These are phyloP conservation scores for Spatulosminthurus flaviceps DNA, from an alignment of 2,888 invertebrate genomes.

Conservation along the genomic window DNA sequence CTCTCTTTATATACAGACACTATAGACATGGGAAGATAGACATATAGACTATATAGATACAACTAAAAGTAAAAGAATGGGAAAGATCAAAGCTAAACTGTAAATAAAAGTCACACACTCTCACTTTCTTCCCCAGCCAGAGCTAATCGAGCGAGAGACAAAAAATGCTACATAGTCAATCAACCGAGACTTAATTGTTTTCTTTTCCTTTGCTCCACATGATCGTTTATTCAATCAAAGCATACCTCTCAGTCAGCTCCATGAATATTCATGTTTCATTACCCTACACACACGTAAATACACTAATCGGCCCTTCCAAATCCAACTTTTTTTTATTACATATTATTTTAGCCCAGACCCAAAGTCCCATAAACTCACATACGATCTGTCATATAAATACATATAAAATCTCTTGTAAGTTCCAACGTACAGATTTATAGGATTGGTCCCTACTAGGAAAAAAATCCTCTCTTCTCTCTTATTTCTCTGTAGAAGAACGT, in stretches of 20 bases:
- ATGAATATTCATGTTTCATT: conserved; percentile 48
- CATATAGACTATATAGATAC: not conserved
- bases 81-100: not conserved
- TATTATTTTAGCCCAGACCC: too few species aligned
- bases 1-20: too few species aligned
- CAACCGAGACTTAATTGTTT: conserved; percentile 45
- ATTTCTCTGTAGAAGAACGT: too few species aligned
- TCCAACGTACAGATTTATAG: too few species aligned
- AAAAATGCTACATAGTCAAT: conserved; percentile 40
- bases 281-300: conserved; percentile 35
- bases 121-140: conserved; percentile 36
- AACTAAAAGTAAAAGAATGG: not conserved
- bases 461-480: too few species aligned
- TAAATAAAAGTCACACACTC: conserved; percentile 36
- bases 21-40: not conserved
- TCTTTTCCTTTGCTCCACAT: conserved; percentile 40
- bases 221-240: conserved; percentile 41
- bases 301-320: conserved; percentile 27
- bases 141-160: conserved; percentile 36
- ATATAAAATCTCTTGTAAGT: too few species aligned
- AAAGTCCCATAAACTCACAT: too few species aligned
- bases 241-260: conserved; percentile 24
- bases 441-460: too few species aligned
- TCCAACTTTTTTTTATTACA: not conserved
- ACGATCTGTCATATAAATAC: too few species aligned